These are phyloP conservation scores for Pocota personata DNA, from an alignment of 2,888 invertebrate species.

Conservation along the genomic window DNA sequence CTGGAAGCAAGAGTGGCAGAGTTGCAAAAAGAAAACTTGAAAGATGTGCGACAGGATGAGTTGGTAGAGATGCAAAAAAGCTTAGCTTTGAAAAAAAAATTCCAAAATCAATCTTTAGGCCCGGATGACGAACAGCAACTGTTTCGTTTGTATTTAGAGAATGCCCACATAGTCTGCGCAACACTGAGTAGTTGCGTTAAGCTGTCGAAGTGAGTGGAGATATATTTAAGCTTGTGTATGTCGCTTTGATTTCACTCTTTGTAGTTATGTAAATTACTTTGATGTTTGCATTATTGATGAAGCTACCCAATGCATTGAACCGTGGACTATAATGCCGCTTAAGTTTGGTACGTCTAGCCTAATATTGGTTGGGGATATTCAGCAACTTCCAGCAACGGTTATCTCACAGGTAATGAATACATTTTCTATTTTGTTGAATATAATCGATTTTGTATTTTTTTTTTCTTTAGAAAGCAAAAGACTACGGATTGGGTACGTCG, in stretches of 20 bases:
- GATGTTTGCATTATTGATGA: conserved; percentile 92
- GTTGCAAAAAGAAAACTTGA: conserved; percentile 67
- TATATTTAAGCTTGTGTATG: background rate
- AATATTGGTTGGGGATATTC: conserved; percentile 93
- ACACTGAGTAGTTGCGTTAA: conserved; percentile 86
- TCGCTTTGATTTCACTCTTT: conserved; percentile 43
- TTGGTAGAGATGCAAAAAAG: conserved; percentile 78
- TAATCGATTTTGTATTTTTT: background rate
- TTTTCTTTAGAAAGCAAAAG: conserved; percentile 86
- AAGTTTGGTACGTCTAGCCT: conserved; percentile 89
- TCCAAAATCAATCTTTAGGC: conserved; percentile 75
- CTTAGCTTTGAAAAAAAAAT: conserved; percentile 74
- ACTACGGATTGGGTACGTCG: conserved; percentile 88
- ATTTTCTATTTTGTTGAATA: background rate
- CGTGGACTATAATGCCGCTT: conserved; percentile 91
- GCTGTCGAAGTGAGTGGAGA: conserved; percentile 77
- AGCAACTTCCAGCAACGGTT: conserved; percentile 92
- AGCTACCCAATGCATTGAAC: conserved; percentile 93
- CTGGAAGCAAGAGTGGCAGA: conserved; percentile 73
- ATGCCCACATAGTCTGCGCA: conserved; percentile 88
- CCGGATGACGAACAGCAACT: conserved; percentile 77
- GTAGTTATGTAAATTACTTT: conserved; percentile 78
- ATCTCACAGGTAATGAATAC: conserved; percentile 86
- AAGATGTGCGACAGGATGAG: conserved; percentile 75
- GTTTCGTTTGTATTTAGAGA: conserved; percentile 82